A percentile compares a stretch with the other conserved stretches of the same genome.
These are phyloP conservation scores for Sinentomon sp. DNA, from an alignment of 2,888 invertebrate genomes.

Conservation along the genomic window DNA sequence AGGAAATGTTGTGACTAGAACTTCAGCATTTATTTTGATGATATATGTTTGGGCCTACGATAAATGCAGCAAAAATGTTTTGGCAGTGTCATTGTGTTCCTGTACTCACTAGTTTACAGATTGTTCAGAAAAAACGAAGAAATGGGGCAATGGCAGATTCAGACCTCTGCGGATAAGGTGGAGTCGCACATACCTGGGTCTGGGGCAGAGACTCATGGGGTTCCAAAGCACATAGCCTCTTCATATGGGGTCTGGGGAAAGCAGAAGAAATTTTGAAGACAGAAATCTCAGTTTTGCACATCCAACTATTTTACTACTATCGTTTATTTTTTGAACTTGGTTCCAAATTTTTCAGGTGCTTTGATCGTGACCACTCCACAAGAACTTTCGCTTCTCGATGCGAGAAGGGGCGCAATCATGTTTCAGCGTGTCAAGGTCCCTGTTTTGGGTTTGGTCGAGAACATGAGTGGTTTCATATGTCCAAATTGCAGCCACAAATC, in stretches of 20 bases:
- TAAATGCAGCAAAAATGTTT: no score
- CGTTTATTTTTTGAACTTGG: neutral
- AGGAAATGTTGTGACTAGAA: no score
- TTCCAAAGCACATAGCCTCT: no score
- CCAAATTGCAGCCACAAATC: slow-evolving; percentile 43
- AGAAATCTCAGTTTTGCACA: neutral
- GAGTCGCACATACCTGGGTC: neutral
- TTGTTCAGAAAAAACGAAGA: no score
- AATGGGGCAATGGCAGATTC: no score
- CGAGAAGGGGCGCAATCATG: slow-evolving; percentile 61
- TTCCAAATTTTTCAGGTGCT: slow-evolving; percentile 28
- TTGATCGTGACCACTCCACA: slow-evolving; percentile 84
- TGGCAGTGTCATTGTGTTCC: no score
- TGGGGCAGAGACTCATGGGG: neutral
- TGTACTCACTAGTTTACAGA: no score
- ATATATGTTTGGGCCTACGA: no score
- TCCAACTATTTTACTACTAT: neutral
- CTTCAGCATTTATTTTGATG: no score
- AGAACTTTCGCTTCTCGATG: slow-evolving; percentile 56
- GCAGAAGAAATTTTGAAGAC: no score
- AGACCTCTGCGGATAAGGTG: no score
- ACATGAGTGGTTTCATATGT: slow-evolving; percentile 60
- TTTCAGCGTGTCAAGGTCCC: slow-evolving; percentile 54
- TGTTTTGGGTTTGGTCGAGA: slow-evolving; percentile 63
- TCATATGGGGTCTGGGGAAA: no score